Evolutionary conservation across 2,888 invertebrate genomes (phyloP).

Genomic region (Tuberolachnus salignus): DNA sequence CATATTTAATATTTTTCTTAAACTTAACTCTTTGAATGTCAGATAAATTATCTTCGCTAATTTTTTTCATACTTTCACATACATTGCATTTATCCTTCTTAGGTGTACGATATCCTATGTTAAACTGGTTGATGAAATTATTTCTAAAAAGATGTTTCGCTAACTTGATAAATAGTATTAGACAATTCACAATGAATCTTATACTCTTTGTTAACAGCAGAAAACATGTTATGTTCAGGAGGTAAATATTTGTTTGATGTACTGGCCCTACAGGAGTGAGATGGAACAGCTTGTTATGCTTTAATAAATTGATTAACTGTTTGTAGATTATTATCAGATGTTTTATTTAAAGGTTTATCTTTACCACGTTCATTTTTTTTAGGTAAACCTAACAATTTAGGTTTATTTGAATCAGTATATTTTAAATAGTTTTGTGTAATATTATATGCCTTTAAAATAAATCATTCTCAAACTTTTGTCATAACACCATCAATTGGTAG

Average conservation of each 20-base stretch:
- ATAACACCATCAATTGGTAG: not conserved
- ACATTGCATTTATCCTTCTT: slow-evolving; percentile 2
- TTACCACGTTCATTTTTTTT: not conserved
- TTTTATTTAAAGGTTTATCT: not conserved
- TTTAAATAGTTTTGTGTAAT: not conserved
- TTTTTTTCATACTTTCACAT: slow-evolving; percentile 21
- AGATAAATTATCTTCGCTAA: not conserved
- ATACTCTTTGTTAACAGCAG: slow-evolving; percentile 4
- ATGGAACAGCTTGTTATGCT: not conserved
- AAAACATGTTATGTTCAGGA: not conserved
- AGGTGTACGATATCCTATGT: not conserved
- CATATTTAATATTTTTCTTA: not conserved
- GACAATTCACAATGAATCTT: not conserved
- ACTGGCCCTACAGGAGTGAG: not conserved
- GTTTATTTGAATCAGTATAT: not conserved
- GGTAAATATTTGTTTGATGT: slow-evolving; percentile 8
- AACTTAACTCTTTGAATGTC: not conserved
- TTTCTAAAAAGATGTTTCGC: slow-evolving; percentile 14
- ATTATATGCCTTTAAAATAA: not conserved
- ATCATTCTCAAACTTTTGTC: not conserved
- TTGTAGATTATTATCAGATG: not conserved
- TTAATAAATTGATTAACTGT: not conserved
- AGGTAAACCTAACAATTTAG: not conserved
- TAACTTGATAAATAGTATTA: not conserved
- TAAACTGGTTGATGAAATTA: slow-evolving; percentile 23